Base-by-base conservation (phyloP, 1,140 invertebrate species). In the Globodera rostochiensis region DNA sequence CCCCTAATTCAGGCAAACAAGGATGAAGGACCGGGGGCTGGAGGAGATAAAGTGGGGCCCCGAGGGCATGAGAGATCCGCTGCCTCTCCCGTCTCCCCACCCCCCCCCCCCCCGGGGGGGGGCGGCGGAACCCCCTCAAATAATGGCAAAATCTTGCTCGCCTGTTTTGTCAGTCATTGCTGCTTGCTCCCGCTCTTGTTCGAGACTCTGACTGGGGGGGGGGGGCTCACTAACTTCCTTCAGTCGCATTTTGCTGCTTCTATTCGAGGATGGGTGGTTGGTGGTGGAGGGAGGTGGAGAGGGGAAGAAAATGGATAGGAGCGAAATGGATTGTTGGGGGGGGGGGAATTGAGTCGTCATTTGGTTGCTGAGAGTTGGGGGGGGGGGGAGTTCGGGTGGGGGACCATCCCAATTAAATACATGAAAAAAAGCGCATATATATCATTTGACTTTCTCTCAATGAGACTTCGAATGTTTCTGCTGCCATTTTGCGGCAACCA, bases 321-420 rank as follows among this genome's bases (percentile, higher is more conserved):
- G 57, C 57, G 57, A 60, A 60, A 60, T 60, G 57, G 57, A 60
- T 60, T 60, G 57, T 60, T 60, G 57, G 57, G 57, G 57, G 57
- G 13, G 57, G 57, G 57, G 57, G 57, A 60, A 60, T 60, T 60
- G 57, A 19, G 57, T 13, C 11, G 57, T 60, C 57, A 15, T 60
- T 60, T 13, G 57, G 57, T 60, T 60, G 57, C 15, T 13, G 57
- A 15, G 57, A 15, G 57, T 11, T 9, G 57, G 57, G 57, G 57
- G 57, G 57, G 57, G 13, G 15, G 19, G 50, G 50, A 53, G 50
- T 53, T 53, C 57, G 57, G 57, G 13, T 19, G 57, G 57, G 57
- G 57, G 57, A 64, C 57, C 57, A 19, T 64, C 57, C 57, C 57
- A 64, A 64, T 64, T 64, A 64, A 64, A 19, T 64, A 13, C 3